A percentile compares a stretch with the other conserved stretches of the same genome.
Evolutionary conservation across 2,888 invertebrate genomes (phyloP).

Genomic region (Auanema sp.): DNA sequence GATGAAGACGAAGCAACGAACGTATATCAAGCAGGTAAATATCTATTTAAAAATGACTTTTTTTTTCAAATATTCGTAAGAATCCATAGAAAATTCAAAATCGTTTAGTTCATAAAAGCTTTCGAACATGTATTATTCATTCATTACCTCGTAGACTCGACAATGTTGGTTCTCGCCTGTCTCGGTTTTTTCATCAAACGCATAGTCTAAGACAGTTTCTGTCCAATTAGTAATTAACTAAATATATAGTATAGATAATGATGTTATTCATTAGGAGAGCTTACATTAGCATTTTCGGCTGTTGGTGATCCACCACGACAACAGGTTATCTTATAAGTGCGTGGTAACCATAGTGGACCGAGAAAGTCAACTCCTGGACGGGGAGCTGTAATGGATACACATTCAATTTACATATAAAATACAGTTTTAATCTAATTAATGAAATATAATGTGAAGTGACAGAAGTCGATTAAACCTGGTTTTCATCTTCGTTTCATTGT

Average conservation of each 20-base stretch:
- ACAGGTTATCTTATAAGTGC: conserved; percentile 48
- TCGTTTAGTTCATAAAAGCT: background rate
- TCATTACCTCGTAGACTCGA: conserved; percentile 37
- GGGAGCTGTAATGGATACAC: conserved; percentile 10
- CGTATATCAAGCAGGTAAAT: conserved; percentile 11
- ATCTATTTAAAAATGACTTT: background rate
- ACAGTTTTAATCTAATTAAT: too few relatives aligned
- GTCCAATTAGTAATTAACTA: conserved; percentile 53
- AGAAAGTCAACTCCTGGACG: conserved; percentile 48
- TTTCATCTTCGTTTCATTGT: too few relatives aligned
- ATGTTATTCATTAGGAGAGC: background rate
- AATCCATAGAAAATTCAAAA: background rate
- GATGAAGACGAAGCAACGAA: too few relatives aligned
- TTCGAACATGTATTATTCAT: conserved; percentile 2
- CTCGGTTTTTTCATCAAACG: conserved; percentile 44
- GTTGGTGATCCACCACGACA: conserved; percentile 47
- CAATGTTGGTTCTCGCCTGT: conserved; percentile 43
- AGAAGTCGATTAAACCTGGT: too few relatives aligned
- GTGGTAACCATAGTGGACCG: conserved; percentile 47
- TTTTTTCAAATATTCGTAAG: background rate
- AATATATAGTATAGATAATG: conserved; percentile 1
- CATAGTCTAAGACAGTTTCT: conserved; percentile 48
- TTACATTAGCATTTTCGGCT: conserved; percentile 38
- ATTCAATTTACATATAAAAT: too few relatives aligned
- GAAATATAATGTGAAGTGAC: too few relatives aligned